Evolutionary conservation across 2,797 vertebrate species (phyloP), one percentile per base, ranked within the genome.

Genomic region (Galagoides demidoff): DNA sequence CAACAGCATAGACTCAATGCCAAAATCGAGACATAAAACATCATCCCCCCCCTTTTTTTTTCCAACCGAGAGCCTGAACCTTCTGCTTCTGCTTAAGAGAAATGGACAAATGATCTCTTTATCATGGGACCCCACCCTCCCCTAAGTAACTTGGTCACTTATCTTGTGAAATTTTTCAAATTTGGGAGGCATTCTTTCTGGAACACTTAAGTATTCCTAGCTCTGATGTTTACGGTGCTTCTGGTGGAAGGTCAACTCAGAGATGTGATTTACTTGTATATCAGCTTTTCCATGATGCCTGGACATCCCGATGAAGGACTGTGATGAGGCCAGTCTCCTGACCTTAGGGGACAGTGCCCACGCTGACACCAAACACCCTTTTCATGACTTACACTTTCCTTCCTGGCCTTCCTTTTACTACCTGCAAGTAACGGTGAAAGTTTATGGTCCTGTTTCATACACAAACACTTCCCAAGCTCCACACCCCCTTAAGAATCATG

Each of bases 1-100:
- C 89, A 73, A 19, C 5, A 45, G 76, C 22, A 64, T 25, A 66
- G 5, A 59, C 13, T 49, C 79, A 13, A 34, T 8, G 25, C 52
- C 49, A 94, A 95, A 84, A 90, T 76, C 78, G 52, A 76, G 89
- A 94, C 1, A 7, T 3, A 68, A 83, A 91, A 93, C 2, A 22
- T 4, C n/a, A 13, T 9, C 43, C 8, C 49, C 49, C 49, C 14
- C 1, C 1, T 5, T 17, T 13, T 49, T 49, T 52, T 84, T 85
- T 22, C 31, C n/a, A 77, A 23, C 7, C 1, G 12, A 37, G 14
- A 93, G 83, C 23, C 34, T 3, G 45, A 52, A 61, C 22, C 29
- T 59, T 49, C 27, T 31, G 59, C 49, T 79, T 83, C 64, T 39
- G 9, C 45, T 2, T n/a, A 68, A 82, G 20, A 59, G 29, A 92